phyloP scores from a whole-genome alignment of 1,140 invertebrate species.

The Zaprionus ornatus region DNA sequence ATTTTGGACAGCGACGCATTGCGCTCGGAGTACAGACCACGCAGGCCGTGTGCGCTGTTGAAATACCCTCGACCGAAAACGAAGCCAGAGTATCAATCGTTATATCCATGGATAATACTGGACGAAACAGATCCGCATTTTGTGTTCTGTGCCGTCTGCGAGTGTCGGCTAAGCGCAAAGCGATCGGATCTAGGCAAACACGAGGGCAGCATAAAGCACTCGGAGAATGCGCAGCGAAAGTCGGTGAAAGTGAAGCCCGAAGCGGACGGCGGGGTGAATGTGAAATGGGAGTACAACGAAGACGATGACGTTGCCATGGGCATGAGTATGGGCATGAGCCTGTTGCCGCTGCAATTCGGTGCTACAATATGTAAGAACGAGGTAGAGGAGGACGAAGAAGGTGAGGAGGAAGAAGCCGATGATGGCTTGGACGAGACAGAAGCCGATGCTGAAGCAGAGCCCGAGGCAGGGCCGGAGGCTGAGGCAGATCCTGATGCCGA shows the following conservation, averaged over 20 bases:
- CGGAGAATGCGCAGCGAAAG: conserved; percentile 65
- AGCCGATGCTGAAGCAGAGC: conserved; percentile 22
- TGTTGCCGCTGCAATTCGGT: conserved; percentile 35
- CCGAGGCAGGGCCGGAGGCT: conserved; percentile 15
- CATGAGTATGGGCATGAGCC: conserved; percentile 3
- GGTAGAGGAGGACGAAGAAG: conserved; percentile 22
- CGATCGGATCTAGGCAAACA: conserved; percentile 71
- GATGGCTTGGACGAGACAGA: conserved; percentile 12
- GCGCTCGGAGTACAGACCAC: conserved; percentile 69
- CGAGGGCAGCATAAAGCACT: conserved; percentile 73
- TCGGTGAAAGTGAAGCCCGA: conserved; percentile 36
- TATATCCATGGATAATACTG: conserved; percentile 69
- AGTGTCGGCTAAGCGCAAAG: conserved; percentile 69
- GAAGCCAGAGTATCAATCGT: conserved; percentile 66
- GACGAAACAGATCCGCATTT: conserved; percentile 76
- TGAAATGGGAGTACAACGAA: conserved; percentile 70
- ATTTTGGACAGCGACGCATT: conserved; percentile 50
- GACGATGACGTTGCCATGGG: conserved; percentile 44
- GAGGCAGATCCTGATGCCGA: conserved; percentile 26
- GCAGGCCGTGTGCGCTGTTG: conserved; percentile 61
- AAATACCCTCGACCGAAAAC: conserved; percentile 73
- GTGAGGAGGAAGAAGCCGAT: conserved; percentile 15
- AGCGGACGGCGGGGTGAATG: conserved; percentile 23
- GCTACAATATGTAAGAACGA: conserved; percentile 31
- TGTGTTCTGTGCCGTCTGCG: conserved; percentile 69